Evolutionary conservation across 2,797 vertebrate genomes (phyloP).

Genomic region (Microhierax caerulescens): DNA sequence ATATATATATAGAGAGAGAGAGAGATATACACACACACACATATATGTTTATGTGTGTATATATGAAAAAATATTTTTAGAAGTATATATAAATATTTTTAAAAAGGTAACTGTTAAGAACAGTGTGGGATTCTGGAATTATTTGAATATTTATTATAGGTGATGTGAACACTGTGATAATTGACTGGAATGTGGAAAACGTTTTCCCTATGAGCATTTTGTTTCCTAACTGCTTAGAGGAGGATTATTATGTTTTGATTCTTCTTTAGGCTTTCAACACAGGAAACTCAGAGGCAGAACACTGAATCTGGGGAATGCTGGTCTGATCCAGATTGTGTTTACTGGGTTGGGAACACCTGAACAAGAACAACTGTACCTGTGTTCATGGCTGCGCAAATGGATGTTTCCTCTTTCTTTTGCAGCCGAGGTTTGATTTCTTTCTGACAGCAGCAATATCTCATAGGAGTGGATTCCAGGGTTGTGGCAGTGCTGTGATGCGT

Average conservation of each 20-base stretch:
- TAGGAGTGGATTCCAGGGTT: background rate
- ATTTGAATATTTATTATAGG: background rate
- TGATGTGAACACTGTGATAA: background rate
- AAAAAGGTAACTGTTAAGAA: background rate
- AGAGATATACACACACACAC: fast-evolving
- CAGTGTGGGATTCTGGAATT: background rate
- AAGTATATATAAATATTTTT: background rate
- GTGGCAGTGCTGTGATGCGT: background rate
- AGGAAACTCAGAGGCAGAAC: background rate
- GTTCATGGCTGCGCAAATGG: background rate
- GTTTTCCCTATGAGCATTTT: background rate
- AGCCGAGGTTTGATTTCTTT: background rate
- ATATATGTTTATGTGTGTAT: fast-evolving
- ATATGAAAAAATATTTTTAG: background rate
- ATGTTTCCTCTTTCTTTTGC: background rate
- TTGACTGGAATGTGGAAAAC: background rate
- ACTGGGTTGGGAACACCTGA: background rate
- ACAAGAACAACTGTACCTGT: background rate
- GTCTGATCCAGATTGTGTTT: background rate
- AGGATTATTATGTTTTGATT: background rate
- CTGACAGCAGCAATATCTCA: background rate
- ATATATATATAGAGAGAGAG: too few species aligned
- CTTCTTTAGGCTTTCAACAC: background rate
- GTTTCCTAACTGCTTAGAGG: background rate
- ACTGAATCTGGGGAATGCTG: background rate